Base-by-base conservation (phyloP, 2,113 vertebrate genomes). In the Mastomys coucha region DNA sequence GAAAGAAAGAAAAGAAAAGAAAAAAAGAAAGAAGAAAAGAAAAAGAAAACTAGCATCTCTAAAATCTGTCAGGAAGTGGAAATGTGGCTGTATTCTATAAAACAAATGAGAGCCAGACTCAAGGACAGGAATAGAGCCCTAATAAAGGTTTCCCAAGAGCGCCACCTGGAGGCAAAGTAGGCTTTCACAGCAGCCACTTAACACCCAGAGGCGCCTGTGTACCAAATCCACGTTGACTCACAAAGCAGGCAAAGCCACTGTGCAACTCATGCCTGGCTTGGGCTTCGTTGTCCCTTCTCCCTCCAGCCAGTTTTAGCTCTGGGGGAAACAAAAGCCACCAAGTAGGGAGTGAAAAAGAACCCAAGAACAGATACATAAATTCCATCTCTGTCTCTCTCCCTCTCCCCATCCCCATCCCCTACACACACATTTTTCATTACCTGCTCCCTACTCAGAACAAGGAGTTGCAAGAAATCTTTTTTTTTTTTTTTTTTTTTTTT, bases 151-250 rank as follows among this genome's bases (percentile, higher is more conserved):
- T 45, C 84, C 63, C 88, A 24, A 39, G 88, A 65, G 92, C 56
- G 91, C 92, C 96, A n/a, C 85, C 96, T 97, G 75, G 84, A 84
- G 96, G 36, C 51, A 2, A 56, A 22, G 26, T 5, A 42, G 26
- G 60, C 65, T 39, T 53, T 63, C 2, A 69, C 93, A 51, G 51
- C 77, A 58, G 58, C 58, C 31, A 78, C 11, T 63, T 5, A 72
- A 17, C 22, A 73, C n/a, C 58, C 2, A 69, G 19, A 16, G 67
- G 31, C 42, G 2, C 3, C 2, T 9, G 10, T 6, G 13, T 19
- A 69, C 72, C 17, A 58, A 42, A 78, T 45, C 53, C 2, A 0
- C 12, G 0, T 7, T 7, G 51, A 70, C 24, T 39, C 76, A 12
- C 42, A 67, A 42, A 13, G 19, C 81, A 31, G 7, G 7, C 31